These are phyloP conservation scores for Eulithis prunata DNA, from an alignment of 2,888 invertebrate species.

Conservation along the genomic window DNA sequence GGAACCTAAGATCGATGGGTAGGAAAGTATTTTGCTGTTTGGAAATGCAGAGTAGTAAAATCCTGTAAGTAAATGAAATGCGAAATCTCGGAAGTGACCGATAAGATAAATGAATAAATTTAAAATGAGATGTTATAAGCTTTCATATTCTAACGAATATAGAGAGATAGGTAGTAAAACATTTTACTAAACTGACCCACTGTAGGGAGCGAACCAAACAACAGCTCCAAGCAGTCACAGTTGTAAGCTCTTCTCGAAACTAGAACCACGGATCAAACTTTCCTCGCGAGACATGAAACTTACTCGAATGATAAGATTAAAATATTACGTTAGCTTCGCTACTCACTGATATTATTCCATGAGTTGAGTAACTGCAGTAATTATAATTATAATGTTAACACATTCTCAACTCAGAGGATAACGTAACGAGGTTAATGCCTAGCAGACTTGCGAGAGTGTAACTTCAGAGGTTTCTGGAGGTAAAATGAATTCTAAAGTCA, in stretches of 20 bases:
- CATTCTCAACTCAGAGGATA: conserved; percentile 49
- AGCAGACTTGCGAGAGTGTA: conserved; percentile 45
- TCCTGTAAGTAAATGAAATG: too few relatives aligned
- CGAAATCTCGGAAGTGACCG: too few relatives aligned
- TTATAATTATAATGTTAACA: conserved; percentile 56
- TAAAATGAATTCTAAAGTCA: conserved; percentile 41
- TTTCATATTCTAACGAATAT: too few relatives aligned
- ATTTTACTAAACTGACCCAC: conserved; percentile 26
- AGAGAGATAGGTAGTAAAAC: conserved; percentile 8
- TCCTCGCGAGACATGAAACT: conserved; percentile 75
- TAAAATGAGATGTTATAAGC: too few relatives aligned
- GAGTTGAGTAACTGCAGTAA: conserved; percentile 55
- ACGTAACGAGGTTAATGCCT: conserved; percentile 51
- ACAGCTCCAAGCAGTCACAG: conserved; percentile 56
- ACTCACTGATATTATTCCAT: conserved; percentile 63
- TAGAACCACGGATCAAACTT: conserved; percentile 76
- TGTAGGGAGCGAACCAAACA: conserved; percentile 35
- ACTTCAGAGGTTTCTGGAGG: conserved; percentile 45
- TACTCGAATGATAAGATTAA: conserved; percentile 79
- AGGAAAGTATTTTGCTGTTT: too few relatives aligned
- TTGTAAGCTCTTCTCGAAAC: conserved; percentile 69
- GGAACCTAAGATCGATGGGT: background rate
- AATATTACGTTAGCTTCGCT: conserved; percentile 74
- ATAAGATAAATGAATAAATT: too few relatives aligned
- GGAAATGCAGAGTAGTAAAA: too few relatives aligned